A percentile compares a stretch with the other conserved stretches of the same genome.
Evolutionary conservation across 1,140 invertebrate species (phyloP).

Genomic region (Drosophila setifemur): DNA sequence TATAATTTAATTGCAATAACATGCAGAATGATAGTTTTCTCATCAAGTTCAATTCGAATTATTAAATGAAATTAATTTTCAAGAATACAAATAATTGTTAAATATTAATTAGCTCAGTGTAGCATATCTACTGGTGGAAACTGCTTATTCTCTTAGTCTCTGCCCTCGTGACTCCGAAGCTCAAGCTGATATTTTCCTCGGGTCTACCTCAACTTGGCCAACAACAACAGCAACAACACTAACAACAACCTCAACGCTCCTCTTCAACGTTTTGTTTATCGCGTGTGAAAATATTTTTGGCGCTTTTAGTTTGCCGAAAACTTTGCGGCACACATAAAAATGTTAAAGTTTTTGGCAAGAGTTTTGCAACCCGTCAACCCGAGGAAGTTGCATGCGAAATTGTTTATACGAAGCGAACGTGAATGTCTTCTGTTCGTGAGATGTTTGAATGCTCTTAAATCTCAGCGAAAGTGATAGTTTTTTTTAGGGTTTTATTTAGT

Average conservation of each 20-base stretch:
- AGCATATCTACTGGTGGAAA: background rate
- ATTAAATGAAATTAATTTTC: background rate
- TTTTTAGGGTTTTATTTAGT: too few species aligned
- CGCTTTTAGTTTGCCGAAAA: constrained; percentile 65
- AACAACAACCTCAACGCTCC: constrained; percentile 4
- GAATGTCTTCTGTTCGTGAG: background rate
- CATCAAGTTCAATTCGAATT: too few species aligned
- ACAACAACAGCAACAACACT: too few species aligned
- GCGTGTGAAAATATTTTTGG: constrained; percentile 68
- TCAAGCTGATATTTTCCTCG: constrained; percentile 13
- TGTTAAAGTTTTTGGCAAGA: constrained; percentile 58
- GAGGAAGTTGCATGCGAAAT: constrained; percentile 27
- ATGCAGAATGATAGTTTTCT: too few species aligned
- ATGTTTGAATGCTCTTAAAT: background rate
- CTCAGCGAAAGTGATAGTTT: constrained; percentile 15
- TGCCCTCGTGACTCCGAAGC: constrained; percentile 13
- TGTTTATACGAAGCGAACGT: constrained; percentile 12
- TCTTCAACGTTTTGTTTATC: constrained; percentile 56
- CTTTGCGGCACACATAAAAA: constrained; percentile 64
- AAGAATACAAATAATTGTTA: too few species aligned
- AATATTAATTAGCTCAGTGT: background rate
- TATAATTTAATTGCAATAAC: too few species aligned
- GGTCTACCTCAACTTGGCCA: constrained; percentile 21
- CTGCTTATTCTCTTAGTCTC: constrained; percentile 5
- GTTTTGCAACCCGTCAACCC: background rate